phyloP scores from a whole-genome alignment of 2,888 invertebrate genomes.

The Pyrocoelia pectoralis region DNA sequence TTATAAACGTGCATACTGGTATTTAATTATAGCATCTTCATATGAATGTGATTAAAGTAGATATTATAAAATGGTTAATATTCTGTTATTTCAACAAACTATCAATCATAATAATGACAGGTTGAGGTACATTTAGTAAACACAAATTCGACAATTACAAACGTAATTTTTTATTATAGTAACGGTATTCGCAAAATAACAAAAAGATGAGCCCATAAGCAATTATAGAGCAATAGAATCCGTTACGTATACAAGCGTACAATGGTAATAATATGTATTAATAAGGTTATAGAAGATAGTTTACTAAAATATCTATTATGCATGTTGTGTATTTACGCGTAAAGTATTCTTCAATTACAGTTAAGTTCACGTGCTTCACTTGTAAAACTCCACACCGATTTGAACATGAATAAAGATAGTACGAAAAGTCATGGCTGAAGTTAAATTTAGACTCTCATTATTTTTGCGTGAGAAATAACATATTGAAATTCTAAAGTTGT shows the following conservation, averaged over 20 bases:
- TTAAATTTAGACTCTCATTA: slow-evolving; percentile 5
- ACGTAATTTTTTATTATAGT: slow-evolving; percentile 3
- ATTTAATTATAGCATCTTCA: neutral
- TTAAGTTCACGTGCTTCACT: neutral
- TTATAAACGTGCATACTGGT: neutral
- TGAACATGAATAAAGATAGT: too few species aligned
- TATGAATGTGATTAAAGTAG: neutral
- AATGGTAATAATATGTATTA: neutral
- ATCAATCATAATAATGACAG: neutral
- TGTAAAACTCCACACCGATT: neutral
- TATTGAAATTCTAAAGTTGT: slow-evolving; percentile 42
- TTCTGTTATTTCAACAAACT: neutral
- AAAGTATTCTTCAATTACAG: neutral
- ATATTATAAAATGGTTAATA: neutral
- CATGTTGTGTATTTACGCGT: neutral
- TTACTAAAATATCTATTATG: neutral
- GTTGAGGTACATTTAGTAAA: slow-evolving; percentile 2
- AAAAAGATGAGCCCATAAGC: neutral
- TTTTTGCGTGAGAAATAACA: slow-evolving; percentile 43
- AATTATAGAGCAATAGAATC: neutral
- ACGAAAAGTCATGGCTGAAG: neutral
- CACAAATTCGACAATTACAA: slow-evolving; percentile 2
- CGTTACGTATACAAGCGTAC: slow-evolving; percentile 3
- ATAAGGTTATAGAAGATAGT: neutral
- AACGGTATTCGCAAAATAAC: slow-evolving; percentile 5